Base-by-base conservation (phyloP, 2,113 vertebrate genomes). In the Rhinolophus ferrumequinum region DNA sequence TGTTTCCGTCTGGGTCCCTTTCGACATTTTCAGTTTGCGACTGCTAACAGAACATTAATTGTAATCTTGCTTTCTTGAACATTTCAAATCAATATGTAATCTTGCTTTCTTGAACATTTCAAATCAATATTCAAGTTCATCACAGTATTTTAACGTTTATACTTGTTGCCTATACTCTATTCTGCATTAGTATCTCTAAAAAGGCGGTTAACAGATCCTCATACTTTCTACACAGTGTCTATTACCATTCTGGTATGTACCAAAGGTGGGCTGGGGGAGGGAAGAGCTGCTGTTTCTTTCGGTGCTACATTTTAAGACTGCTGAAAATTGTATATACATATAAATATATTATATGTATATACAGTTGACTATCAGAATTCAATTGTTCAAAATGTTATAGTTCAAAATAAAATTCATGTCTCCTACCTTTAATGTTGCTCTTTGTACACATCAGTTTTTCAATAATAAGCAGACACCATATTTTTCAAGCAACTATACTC, bases 401-500 rank as follows among this genome's bases (percentile, higher is more conserved):
- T 50, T 58, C 30, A 75, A 92, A 84, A 75, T 64, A 94, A 92
- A 86, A 90, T 26, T 84, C 15, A 50, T 69, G 79, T 93, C 8
- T 89, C n/a, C 30, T 67, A 56, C 28, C 50, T 92, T 96, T 70
- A 76, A 87, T 54, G 44, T 10, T 87, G 56, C 15, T 92, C 52
- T 86, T 47, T 92, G 30, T 44, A 30, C 3, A 62, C 4, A 66
- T 64, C 15, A 73, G 41, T 4, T 86, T 93, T 93, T 79, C 30
- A 85, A 14, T n/a, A 93, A 72, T n/a, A 83, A 86, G 52, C 15
- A 82, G 54, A 93, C 1, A 82, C 8, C 14, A 19, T 24, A 73
- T 89, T 80, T 72, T 90, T 52, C 8, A 92, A 60, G 77, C 56
- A 83, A 88, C 21, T 70, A n/a, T 44, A 70, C 6, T 56, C 60